phyloP scores from a whole-genome alignment of 64 coral and sea anemone species.

The Dendrophyllia cribrosa region DNA sequence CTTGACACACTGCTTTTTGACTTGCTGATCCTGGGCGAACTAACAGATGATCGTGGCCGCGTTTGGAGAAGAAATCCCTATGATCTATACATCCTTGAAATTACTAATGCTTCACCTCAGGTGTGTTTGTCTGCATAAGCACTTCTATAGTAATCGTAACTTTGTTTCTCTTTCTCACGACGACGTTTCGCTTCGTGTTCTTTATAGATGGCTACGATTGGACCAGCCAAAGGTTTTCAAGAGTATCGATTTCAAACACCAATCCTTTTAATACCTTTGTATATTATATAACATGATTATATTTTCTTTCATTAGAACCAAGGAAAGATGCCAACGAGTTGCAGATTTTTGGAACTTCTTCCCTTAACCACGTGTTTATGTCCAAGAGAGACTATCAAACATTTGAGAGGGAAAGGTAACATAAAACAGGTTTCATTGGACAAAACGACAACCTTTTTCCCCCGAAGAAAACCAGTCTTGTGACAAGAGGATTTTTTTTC shows the following conservation, averaged over 20 bases:
- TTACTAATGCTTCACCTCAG: constrained; percentile 14
- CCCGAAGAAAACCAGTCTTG: no score
- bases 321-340: not conserved
- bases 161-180: no score
- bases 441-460: no score
- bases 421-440: not conserved
- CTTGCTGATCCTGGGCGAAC: constrained; percentile 64
- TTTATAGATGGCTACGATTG: no score
- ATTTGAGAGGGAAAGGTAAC: not conserved
- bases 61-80: constrained; percentile 70
- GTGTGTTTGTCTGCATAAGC: not conserved
- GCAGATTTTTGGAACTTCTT: constrained; percentile 8
- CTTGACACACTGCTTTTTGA: constrained; percentile 84
- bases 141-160: no score
- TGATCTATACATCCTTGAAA: constrained; percentile 80
- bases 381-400: not conserved
- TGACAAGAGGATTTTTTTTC: no score
- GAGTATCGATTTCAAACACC: no score
- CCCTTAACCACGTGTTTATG: not conserved
- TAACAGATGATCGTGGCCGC: constrained; percentile 68
- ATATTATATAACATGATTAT: no score
- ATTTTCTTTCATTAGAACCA: not conserved
- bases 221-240: no score
- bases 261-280: no score
- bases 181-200: no score